These are phyloP conservation scores for Podilymbus podiceps DNA, from an alignment of 2,113 vertebrate genomes.

Conservation along the genomic window DNA sequence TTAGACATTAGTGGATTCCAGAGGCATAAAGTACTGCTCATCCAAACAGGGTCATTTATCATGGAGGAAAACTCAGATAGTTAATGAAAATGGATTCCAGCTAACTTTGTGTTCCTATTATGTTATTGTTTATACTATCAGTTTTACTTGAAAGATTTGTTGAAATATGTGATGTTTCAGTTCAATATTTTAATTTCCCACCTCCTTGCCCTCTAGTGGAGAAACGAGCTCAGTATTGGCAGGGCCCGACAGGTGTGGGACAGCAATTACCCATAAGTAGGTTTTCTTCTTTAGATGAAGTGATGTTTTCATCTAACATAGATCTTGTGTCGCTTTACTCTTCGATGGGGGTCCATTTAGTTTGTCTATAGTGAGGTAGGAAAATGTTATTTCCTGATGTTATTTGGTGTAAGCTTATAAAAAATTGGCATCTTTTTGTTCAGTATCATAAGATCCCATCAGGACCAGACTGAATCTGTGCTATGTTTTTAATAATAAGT, in stretches of 20 bases:
- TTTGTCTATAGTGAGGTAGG: not conserved
- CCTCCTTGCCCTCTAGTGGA: constrained; percentile 37
- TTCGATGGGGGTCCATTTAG: not conserved
- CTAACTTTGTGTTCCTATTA: not conserved
- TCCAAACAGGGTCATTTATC: not conserved
- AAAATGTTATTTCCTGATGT: not conserved
- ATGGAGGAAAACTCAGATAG: not conserved
- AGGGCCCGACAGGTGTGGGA: not conserved
- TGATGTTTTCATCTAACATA: not conserved
- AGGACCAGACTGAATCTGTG: not conserved
- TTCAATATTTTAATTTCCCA: not conserved
- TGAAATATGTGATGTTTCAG: not conserved
- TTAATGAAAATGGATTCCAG: not conserved
- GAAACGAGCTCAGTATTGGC: not conserved
- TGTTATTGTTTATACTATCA: not conserved
- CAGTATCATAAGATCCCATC: not conserved
- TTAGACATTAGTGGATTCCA: not conserved
- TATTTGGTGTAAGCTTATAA: not conserved
- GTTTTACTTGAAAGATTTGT: not conserved
- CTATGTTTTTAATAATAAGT: not conserved
- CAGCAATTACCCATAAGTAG: not conserved
- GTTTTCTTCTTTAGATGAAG: not conserved
- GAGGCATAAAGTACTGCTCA: not conserved
- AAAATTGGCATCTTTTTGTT: not conserved
- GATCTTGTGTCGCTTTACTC: not conserved